Conservation (phyloP, 2,113 vertebrate species). For the Collichthys lucidus region DNA sequence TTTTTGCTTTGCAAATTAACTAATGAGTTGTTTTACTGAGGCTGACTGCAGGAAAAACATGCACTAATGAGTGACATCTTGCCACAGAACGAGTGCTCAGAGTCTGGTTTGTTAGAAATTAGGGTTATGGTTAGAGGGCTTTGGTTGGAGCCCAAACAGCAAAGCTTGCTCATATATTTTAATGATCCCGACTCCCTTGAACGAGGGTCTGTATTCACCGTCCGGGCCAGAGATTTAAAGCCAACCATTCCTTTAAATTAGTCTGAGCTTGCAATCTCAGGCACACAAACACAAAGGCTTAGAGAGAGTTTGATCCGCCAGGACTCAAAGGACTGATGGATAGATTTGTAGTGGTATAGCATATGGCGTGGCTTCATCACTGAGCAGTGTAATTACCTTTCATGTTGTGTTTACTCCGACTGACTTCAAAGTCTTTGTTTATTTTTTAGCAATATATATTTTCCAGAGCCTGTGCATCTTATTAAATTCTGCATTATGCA, state of each 20-base stretch:
- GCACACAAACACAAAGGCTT: not conserved
- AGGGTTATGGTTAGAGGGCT: slow-evolving; percentile 33
- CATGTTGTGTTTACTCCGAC: slow-evolving; percentile 46
- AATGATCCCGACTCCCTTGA: slow-evolving; percentile 50
- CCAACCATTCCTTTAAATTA: slow-evolving; percentile 35
- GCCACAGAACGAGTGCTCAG: not conserved
- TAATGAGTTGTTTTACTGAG: not conserved
- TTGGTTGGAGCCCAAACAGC: slow-evolving; percentile 24
- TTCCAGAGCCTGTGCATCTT: slow-evolving; percentile 56
- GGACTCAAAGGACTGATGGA: slow-evolving; percentile 39
- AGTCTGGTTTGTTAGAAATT: slow-evolving; percentile 27
- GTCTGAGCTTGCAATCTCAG: slow-evolving; percentile 14
- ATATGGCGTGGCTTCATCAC: slow-evolving; percentile 34
- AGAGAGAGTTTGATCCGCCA: slow-evolving; percentile 34
- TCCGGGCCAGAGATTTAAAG: slow-evolving; percentile 33
- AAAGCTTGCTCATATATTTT: slow-evolving; percentile 44
- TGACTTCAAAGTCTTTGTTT: slow-evolving; percentile 71
- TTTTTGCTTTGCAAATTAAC: not conserved
- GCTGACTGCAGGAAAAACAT: not conserved
- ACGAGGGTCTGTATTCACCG: slow-evolving; percentile 22
- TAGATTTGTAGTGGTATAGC: slow-evolving; percentile 40
- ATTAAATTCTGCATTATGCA: slow-evolving; percentile 66
- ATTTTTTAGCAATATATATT: slow-evolving; percentile 52
- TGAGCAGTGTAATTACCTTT: slow-evolving; percentile 58
- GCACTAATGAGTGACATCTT: slow-evolving; percentile 25